These are phyloP conservation scores for Megaleporinus macrocephalus DNA, from an alignment of 2,113 vertebrate species.

Conservation along the genomic window DNA sequence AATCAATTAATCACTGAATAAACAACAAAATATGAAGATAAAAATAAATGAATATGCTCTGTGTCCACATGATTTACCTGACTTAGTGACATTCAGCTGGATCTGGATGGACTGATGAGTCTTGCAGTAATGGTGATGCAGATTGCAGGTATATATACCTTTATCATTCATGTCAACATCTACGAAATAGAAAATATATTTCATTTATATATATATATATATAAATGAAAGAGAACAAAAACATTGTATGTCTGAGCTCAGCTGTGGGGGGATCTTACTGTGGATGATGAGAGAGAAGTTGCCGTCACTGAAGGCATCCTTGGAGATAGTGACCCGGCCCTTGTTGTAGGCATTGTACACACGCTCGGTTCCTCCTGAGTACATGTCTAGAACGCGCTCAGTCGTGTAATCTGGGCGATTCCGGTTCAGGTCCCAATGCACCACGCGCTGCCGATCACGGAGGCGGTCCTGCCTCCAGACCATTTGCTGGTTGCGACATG, in stretches of 20 bases:
- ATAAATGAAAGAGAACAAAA: not conserved
- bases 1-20: too few relatives aligned
- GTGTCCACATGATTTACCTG: slow-evolving; percentile 71
- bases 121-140: slow-evolving; percentile 97
- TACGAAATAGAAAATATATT: slow-evolving; percentile 56
- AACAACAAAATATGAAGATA: too few relatives aligned
- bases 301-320: slow-evolving; percentile 85
- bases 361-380: slow-evolving; percentile 84
- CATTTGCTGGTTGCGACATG: slow-evolving; percentile 89
- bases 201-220: too few relatives aligned
- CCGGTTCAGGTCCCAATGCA: slow-evolving; percentile 91
- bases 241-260: slow-evolving; percentile 20
- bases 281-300: slow-evolving; percentile 91
- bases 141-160: slow-evolving; percentile 91
- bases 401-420: slow-evolving; percentile 73
- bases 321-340: slow-evolving; percentile 81
- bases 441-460: slow-evolving; percentile 91
- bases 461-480: slow-evolving; percentile 91
- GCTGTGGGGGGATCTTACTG: slow-evolving; percentile 63
- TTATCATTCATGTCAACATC: slow-evolving; percentile 78
- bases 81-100: slow-evolving; percentile 83
- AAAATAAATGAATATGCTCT: too few relatives aligned
- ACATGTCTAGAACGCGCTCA: slow-evolving; percentile 88
- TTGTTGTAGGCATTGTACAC: slow-evolving; percentile 87
- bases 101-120: slow-evolving; percentile 86